These are phyloP conservation scores for Stictonetta naevosa DNA, from an alignment of 2,113 vertebrate species.

Conservation along the genomic window DNA sequence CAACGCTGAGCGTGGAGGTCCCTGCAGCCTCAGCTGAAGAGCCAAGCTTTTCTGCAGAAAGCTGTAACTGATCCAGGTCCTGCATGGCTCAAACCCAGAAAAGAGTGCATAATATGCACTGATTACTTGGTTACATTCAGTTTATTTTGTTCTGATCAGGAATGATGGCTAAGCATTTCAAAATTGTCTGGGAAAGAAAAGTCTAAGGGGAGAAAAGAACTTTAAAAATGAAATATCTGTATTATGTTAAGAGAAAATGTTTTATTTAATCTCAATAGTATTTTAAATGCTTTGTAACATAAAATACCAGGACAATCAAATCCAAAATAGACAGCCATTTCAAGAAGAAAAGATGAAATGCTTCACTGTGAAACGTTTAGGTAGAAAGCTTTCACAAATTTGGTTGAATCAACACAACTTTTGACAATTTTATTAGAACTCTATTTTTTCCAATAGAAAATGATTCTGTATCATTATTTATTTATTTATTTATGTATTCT, in stretches of 20 bases:
- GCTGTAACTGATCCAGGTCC: not conserved
- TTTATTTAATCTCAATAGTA: not conserved
- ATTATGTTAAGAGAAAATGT: not conserved
- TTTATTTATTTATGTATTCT: not conserved
- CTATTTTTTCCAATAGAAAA: not conserved
- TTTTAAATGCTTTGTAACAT: not conserved
- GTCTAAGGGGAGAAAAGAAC: not conserved
- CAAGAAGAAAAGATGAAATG: not conserved
- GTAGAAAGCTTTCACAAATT: not conserved
- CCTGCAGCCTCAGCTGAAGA: conserved; percentile 4
- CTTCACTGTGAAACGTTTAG: not conserved
- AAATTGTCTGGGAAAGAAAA: not conserved
- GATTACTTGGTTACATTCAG: not conserved
- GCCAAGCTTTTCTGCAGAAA: conserved; percentile 15
- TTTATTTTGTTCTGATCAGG: conserved; percentile 7
- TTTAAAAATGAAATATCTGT: not conserved
- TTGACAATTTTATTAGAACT: not conserved
- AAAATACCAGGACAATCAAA: not conserved
- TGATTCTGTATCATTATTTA: not conserved
- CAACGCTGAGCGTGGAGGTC: not conserved
- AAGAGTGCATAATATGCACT: not conserved
- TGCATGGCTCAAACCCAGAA: not conserved
- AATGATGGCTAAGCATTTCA: not conserved
- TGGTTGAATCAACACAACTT: not conserved
- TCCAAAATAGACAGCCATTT: not conserved